Evolutionary conservation across 2,113 vertebrate species (phyloP).

Genomic region (Rhea pennata): DNA sequence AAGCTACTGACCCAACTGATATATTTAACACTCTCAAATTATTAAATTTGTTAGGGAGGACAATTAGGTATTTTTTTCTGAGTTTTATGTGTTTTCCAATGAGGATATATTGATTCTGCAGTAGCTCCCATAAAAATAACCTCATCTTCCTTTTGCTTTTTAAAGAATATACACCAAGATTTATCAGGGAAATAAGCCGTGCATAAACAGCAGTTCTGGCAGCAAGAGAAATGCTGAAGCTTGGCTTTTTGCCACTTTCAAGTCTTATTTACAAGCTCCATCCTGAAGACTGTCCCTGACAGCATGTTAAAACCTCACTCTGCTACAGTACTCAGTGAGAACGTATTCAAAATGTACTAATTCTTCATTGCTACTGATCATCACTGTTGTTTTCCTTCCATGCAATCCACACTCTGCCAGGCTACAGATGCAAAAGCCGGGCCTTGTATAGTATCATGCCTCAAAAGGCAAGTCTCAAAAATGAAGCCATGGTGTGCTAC

Average conservation of each 20-base stretch:
- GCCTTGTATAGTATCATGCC: accelerated
- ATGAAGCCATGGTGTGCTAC: background rate
- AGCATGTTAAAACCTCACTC: background rate
- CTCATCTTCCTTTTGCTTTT: background rate
- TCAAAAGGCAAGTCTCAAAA: background rate
- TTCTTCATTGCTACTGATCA: background rate
- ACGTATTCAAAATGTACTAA: background rate
- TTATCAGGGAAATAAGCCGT: background rate
- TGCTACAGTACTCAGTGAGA: background rate
- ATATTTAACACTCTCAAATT: background rate
- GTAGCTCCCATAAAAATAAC: background rate
- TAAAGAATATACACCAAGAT: background rate
- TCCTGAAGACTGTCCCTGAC: background rate
- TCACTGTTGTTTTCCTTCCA: accelerated
- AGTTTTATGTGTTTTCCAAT: background rate
- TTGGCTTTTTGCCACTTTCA: background rate
- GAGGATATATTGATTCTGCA: background rate
- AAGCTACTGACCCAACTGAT: background rate
- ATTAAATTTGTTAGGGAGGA: background rate
- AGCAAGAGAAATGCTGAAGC: background rate
- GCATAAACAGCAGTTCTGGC: background rate
- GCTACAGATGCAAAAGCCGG: background rate
- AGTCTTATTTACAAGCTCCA: background rate
- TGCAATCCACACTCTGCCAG: background rate
- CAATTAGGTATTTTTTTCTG: background rate